phyloP scores from a whole-genome alignment of 2,888 invertebrate species.

The Cyclophora albipunctata region DNA sequence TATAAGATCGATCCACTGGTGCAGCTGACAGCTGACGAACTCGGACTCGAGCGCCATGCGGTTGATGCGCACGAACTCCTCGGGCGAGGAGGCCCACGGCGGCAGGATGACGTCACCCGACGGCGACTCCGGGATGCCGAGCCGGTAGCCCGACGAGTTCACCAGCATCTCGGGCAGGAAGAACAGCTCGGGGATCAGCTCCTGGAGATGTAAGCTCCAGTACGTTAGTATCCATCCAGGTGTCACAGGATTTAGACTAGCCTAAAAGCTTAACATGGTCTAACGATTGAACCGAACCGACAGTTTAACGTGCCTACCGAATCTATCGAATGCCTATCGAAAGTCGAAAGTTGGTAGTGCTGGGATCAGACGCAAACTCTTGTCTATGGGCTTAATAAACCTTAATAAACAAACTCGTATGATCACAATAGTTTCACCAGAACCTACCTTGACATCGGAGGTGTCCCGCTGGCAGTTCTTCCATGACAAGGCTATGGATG shows the following conservation, averaged over 20 bases:
- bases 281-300: too few species aligned
- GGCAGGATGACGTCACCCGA: slow-evolving; percentile 92
- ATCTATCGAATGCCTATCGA: too few species aligned
- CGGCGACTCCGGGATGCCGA: slow-evolving; percentile 92
- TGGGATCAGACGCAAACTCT: too few species aligned
- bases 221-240: too few species aligned
- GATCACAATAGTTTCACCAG: too few species aligned
- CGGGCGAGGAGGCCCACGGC: slow-evolving; percentile 97
- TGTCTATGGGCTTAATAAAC: too few species aligned
- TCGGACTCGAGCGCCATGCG: slow-evolving; percentile 99
- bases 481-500: slow-evolving; percentile 96
- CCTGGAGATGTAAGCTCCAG: slow-evolving; percentile 67
- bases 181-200: slow-evolving; percentile 98
- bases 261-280: too few species aligned
- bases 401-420: too few species aligned
- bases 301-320: too few species aligned
- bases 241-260: too few species aligned
- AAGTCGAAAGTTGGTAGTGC: too few species aligned
- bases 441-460: slow-evolving; percentile 93
- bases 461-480: slow-evolving; percentile 99
- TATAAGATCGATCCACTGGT: slow-evolving; percentile 99
- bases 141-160: slow-evolving; percentile 85
- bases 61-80: slow-evolving; percentile 98
- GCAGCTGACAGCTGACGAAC: slow-evolving; percentile 99
- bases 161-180: slow-evolving; percentile 99